Conservation (phyloP, 2,113 vertebrate genomes). For the Talpa occidentalis region DNA sequence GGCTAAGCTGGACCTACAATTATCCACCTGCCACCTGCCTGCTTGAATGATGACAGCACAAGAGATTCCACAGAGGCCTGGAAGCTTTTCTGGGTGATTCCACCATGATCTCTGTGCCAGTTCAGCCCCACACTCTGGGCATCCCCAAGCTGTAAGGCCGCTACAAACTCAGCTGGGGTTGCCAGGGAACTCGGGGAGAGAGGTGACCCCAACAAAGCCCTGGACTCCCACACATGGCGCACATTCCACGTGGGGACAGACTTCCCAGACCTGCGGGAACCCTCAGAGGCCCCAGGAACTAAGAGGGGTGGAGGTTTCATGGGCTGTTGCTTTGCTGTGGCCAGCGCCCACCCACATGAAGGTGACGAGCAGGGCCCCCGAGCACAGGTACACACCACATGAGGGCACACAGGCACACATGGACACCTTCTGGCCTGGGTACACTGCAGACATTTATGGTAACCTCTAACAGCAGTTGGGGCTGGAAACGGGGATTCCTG, state of each 20-base stretch:
- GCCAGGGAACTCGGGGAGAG: background rate
- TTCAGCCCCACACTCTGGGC: background rate
- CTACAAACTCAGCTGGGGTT: background rate
- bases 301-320: rapidly evolving
- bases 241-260: background rate
- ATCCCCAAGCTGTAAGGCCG: background rate
- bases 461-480: no score
- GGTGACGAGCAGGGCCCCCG: background rate
- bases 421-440: background rate
- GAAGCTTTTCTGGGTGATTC: constrained; percentile 5
- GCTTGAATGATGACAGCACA: background rate
- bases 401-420: background rate
- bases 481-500: background rate
- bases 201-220: background rate
- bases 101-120: background rate
- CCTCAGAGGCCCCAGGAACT: background rate
- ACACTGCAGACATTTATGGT: background rate
- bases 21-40: background rate
- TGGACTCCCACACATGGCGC: background rate
- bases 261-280: background rate
- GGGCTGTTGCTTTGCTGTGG: background rate
- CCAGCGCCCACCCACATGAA: background rate
- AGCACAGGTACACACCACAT: background rate
- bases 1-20: constrained; percentile 16
- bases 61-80: background rate